These are phyloP conservation scores for Papilio polytes DNA, from an alignment of 1,140 invertebrate genomes.

Conservation along the genomic window DNA sequence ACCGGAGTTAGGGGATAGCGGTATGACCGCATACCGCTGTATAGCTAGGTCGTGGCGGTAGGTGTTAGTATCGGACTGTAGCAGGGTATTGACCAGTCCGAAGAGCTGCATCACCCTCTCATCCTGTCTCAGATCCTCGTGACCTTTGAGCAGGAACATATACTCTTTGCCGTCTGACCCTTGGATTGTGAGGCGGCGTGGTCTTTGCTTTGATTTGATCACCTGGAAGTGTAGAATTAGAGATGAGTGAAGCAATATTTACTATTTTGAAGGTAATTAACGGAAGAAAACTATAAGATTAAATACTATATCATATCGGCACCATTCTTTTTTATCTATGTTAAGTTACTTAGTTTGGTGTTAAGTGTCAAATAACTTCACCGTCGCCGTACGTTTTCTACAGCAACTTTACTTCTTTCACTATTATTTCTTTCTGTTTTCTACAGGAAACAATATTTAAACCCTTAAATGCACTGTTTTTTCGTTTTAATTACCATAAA, in stretches of 20 bases:
- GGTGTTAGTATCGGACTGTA: conserved; percentile 91
- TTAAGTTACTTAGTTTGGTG: no score
- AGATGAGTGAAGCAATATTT: background rate
- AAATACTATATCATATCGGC: no score
- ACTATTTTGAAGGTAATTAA: background rate
- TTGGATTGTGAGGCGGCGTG: conserved; percentile 96
- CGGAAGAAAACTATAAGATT: background rate
- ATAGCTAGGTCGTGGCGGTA: conserved; percentile 87
- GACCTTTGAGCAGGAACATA: conserved; percentile 98
- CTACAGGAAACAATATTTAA: no score
- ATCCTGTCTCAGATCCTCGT: conserved; percentile 94
- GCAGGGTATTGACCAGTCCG: conserved; percentile 92
- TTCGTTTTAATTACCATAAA: no score
- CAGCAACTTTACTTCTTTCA: no score
- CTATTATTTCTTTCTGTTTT: no score
- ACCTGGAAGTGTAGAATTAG: conserved; percentile 80
- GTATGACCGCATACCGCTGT: conserved; percentile 96
- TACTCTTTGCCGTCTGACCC: conserved; percentile 98
- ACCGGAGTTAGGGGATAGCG: conserved; percentile 99
- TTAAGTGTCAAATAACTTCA: no score
- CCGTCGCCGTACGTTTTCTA: background rate
- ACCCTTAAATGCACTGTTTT: no score
- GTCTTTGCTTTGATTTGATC: conserved; percentile 94
- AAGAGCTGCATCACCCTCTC: conserved; percentile 96
- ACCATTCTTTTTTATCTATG: no score